A percentile compares a stretch with the other conserved stretches of the same genome.
phyloP scores from a whole-genome alignment of 2,113 vertebrate species.

The Coryphaenoides rupestris region DNA sequence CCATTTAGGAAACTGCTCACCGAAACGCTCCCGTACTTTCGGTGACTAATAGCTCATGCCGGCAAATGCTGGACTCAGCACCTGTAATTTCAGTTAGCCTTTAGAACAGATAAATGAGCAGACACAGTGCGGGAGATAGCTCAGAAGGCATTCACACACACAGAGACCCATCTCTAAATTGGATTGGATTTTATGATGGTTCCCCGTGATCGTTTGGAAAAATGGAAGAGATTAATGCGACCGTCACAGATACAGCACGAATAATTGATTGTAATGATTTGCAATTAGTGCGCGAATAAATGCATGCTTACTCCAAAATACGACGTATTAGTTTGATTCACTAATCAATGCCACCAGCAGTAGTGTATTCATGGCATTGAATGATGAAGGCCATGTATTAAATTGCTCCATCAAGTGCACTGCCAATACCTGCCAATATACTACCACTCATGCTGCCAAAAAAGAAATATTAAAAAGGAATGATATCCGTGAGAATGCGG shows the following conservation, averaged over 20 bases:
- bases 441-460: not conserved
- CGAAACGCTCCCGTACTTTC: slow-evolving; percentile 46
- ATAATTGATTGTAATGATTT: slow-evolving; percentile 31
- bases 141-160: slow-evolving; percentile 29
- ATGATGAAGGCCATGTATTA: slow-evolving; percentile 19
- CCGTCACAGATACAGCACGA: slow-evolving; percentile 12
- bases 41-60: slow-evolving; percentile 40
- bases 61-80: slow-evolving; percentile 41
- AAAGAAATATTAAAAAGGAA: not conserved
- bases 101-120: slow-evolving; percentile 53
- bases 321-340: slow-evolving; percentile 13
- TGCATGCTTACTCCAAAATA: slow-evolving; percentile 25
- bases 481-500: not conserved
- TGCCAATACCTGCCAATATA: not conserved
- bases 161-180: slow-evolving; percentile 36
- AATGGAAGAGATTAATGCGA: slow-evolving; percentile 30
- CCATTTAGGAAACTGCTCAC: slow-evolving; percentile 45
- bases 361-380: not conserved
- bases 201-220: slow-evolving; percentile 26
- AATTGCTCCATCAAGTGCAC: slow-evolving; percentile 5
- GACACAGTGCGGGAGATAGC: slow-evolving; percentile 41
- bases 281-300: slow-evolving; percentile 1
- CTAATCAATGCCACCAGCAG: slow-evolving; percentile 34
- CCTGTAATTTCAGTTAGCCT: slow-evolving; percentile 41
- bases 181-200: slow-evolving; percentile 36